Percentiles rank a stretch among this genome's conserved stretches.
Conservation (phyloP, 2,797 vertebrate genomes). For the Labeo calbasu region DNA sequence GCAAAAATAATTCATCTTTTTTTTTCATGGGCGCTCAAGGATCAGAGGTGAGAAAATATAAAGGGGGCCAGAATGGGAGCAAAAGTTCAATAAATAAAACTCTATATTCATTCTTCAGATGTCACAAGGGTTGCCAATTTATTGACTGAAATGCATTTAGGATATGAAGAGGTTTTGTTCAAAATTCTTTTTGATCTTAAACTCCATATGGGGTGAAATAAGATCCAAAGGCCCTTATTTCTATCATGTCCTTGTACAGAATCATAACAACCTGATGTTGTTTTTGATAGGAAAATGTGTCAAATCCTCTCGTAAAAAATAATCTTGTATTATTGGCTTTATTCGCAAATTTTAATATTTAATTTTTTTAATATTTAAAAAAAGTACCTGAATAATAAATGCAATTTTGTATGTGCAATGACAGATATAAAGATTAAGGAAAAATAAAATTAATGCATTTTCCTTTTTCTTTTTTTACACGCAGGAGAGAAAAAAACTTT, state of each 20-base stretch:
- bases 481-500: too few species aligned
- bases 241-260: background rate
- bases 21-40: conserved; percentile 69
- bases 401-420: background rate
- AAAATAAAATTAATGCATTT: background rate
- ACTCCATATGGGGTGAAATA: background rate
- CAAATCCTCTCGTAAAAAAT: background rate
- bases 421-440: background rate
- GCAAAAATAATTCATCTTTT: conserved; percentile 77
- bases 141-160: conserved; percentile 50
- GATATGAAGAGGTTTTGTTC: conserved; percentile 38
- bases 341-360: background rate
- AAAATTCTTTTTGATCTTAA: conserved; percentile 11
- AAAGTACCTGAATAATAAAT: background rate
- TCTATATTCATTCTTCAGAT: conserved; percentile 46
- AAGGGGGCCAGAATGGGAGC: conserved; percentile 61
- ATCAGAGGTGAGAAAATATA: conserved; percentile 74
- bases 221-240: conserved; percentile 4
- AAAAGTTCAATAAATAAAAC: conserved; percentile 67
- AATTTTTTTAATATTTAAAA: too few species aligned
- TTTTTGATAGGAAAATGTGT: background rate
- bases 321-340: background rate
- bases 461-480: too few species aligned
- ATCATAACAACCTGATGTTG: background rate
- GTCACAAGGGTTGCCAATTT: conserved; percentile 35